Base-by-base conservation (phyloP, 2,888 invertebrate species). In the Harpalus rubripes region DNA sequence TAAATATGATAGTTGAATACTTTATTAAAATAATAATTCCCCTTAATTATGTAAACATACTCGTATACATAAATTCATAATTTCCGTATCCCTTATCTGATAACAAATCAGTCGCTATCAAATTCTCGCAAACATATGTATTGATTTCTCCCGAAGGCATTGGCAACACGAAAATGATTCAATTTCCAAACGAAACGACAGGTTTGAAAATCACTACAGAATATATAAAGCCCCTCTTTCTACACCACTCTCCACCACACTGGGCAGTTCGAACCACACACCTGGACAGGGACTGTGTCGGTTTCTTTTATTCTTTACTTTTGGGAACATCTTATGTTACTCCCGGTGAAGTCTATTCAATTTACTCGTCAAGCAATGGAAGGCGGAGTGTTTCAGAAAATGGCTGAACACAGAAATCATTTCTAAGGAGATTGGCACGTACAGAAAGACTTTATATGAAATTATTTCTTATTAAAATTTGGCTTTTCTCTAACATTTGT, bases 31-130 rank as follows among this genome's bases (percentile, higher is more conserved):
- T 44, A 44, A 44, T 44, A 10, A 44, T 44, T 44, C 44, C 44
- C 44, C 44, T 2, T 22, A 22, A 1, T 22, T 58, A 58, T 58
- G 15, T 39, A 39, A 65, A 65, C 32, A 39, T 15, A 32, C 22
- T 3, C n/a, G n/a, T n/a, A n/a, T n/a, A 15, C 32, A 39, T 15
- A 68, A n/a, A 12, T 12, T 63, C 10, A 63, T 63, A 63, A 32
- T 63, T 63, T 63, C 22, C 26, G 5, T n/a, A 65, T 65, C 22
- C 22, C 63, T 10, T 12, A 12, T 26, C 39, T 39, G 68, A 68
- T 68, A 68, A 68, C 39, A 68, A 32, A 68, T 68, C 68, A 68
- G 39, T 68, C 8, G 6, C n/a, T 68, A 68, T 68, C 39, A 68
- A 15, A 39, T 39, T 52, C 44, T 52, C 10, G 44, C 44, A 52